A percentile compares a stretch with the other conserved stretches of the same genome.
Conservation (phyloP, 2,797 vertebrate genomes). For the Podarcis siculus region DNA sequence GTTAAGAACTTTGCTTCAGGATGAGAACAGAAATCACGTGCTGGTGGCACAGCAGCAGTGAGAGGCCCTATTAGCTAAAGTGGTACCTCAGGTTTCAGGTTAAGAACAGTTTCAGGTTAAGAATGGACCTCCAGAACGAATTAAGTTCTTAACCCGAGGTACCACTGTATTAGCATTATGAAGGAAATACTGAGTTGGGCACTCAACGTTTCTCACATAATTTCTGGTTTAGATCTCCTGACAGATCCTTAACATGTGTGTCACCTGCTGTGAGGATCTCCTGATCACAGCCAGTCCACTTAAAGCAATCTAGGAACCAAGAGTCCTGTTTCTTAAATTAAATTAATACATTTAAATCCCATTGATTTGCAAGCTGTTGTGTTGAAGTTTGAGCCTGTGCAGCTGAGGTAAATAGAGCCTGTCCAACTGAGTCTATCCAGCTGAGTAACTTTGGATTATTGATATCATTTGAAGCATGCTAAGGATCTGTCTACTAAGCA, state of each 20-base stretch:
- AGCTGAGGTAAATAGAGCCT: constrained; percentile 8
- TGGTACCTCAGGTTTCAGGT: too few species aligned
- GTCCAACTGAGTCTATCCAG: too few species aligned
- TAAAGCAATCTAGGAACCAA: not conserved
- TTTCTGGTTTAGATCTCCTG: not conserved
- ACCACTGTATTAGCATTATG: too few species aligned
- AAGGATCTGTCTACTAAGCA: constrained; percentile 38
- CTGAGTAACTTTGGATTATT: constrained; percentile 7
- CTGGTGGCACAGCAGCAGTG: too few species aligned
- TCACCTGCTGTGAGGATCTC: not conserved
- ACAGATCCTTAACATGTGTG: not conserved
- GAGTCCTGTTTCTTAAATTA: not conserved
- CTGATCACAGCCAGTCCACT: not conserved
- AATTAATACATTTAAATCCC: not conserved
- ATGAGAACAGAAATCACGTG: too few species aligned
- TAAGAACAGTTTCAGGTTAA: too few species aligned
- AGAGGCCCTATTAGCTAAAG: too few species aligned
- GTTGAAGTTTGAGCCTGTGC: not conserved
- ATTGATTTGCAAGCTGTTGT: not conserved
- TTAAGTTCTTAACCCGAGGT: too few species aligned
- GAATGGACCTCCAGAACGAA: too few species aligned
- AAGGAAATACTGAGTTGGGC: not conserved
- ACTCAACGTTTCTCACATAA: not conserved
- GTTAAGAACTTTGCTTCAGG: too few species aligned
- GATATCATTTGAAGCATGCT: constrained; percentile 27